Percentiles rank a stretch among this genome's conserved stretches.
phyloP scores from a whole-genome alignment of 2,888 invertebrate genomes.

The Tiliacea citrago region DNA sequence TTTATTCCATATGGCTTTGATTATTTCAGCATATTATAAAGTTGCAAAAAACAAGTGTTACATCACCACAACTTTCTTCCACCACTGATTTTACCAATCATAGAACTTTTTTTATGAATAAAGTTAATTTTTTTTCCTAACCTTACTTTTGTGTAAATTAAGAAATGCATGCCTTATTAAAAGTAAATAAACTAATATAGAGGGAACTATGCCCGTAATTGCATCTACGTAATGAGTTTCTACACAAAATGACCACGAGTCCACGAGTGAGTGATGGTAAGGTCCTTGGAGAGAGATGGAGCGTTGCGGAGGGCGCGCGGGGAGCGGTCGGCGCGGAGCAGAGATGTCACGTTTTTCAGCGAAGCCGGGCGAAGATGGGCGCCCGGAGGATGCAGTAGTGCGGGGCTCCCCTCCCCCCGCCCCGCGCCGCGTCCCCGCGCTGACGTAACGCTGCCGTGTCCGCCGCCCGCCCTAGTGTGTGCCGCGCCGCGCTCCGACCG shows the following conservation, averaged over 20 bases:
- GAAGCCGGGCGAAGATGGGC: conserved; percentile 84
- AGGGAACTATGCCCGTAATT: conserved; percentile 62
- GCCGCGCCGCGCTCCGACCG: conserved; percentile 88
- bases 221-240: conserved; percentile 77
- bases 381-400: conserved; percentile 88
- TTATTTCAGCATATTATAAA: conserved; percentile 1
- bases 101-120: conserved; percentile 7
- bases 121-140: background rate
- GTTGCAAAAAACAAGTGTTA: conserved; percentile 3
- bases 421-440: conserved; percentile 82
- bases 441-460: conserved; percentile 89
- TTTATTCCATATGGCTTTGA: background rate
- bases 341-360: conserved; percentile 87
- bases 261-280: conserved; percentile 76
- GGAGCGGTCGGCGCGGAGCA: conserved; percentile 72
- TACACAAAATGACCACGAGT: conserved; percentile 78
- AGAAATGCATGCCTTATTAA: conserved; percentile 18
- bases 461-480: conserved; percentile 89
- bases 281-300: conserved; percentile 69
- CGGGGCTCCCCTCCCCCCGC: conserved; percentile 76
- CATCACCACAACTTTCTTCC: background rate
- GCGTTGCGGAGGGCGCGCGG: conserved; percentile 66
- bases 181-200: conserved; percentile 46
- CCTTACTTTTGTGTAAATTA: conserved; percentile 1
- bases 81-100: conserved; percentile 5